Evolutionary conservation across 2,113 vertebrate species (phyloP).

Genomic region (Carassius auratus): DNA sequence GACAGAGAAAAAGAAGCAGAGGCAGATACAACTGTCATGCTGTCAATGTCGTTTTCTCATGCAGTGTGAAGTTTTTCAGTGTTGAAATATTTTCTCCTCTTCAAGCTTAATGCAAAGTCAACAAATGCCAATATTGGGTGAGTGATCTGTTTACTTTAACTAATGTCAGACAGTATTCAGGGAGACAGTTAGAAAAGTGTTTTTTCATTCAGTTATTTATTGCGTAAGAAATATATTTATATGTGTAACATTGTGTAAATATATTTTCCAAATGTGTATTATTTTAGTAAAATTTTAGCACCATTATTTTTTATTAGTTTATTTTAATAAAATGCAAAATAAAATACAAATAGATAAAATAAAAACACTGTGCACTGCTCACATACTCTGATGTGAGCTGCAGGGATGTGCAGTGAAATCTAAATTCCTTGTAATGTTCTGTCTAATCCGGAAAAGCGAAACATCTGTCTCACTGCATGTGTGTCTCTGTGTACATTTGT

Average conservation of each 20-base stretch:
- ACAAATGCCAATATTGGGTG: neutral
- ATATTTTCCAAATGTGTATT: neutral
- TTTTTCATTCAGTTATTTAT: neutral
- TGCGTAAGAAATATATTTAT: too few relatives aligned
- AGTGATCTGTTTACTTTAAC: neutral
- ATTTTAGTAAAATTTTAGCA: neutral
- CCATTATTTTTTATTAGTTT: neutral
- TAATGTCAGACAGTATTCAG: neutral
- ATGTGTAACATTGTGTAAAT: too few relatives aligned
- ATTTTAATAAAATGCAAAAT: neutral
- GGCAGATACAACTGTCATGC: neutral
- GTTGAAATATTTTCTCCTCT: neutral
- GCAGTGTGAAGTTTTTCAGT: conserved; percentile 37
- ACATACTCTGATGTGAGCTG: neutral
- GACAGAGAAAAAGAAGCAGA: conserved; percentile 8
- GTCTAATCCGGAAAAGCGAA: conserved; percentile 4
- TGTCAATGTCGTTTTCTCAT: neutral
- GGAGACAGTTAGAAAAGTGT: neutral
- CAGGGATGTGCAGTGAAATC: neutral
- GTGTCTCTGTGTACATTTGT: conserved; percentile 31
- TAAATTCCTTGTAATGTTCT: conserved; percentile 28
- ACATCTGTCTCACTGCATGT: conserved; percentile 48
- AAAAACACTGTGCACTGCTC: neutral
- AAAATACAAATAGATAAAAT: neutral
- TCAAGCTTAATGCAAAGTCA: neutral